A percentile compares a stretch with the other conserved stretches of the same genome.
phyloP scores from a whole-genome alignment of 2,888 invertebrate species.

The Chalcis sispes region DNA sequence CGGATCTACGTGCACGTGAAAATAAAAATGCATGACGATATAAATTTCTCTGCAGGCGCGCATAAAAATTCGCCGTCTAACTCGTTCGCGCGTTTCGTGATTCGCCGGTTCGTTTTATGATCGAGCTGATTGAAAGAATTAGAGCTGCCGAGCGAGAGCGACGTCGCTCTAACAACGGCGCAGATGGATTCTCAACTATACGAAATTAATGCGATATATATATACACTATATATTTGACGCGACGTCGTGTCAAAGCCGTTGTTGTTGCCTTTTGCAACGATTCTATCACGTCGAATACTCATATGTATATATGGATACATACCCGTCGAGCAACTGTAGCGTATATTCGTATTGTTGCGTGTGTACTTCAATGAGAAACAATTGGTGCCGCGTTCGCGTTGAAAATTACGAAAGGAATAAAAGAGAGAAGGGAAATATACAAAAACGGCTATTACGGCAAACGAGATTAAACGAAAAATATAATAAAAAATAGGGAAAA shows the following conservation, averaged over 20 bases:
- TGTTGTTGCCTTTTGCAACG: no score
- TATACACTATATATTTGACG: no score
- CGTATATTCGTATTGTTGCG: not conserved
- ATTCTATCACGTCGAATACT: no score
- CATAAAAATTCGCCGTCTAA: constrained; percentile 14
- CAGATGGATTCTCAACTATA: constrained; percentile 37
- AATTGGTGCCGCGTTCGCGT: constrained; percentile 29
- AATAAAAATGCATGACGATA: no score
- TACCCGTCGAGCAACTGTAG: no score
- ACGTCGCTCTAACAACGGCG: no score
- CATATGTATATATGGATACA: no score
- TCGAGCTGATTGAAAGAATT: constrained; percentile 52
- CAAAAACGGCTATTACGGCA: not conserved
- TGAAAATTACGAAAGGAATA: constrained; percentile 8
- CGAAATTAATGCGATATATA: constrained; percentile 44
- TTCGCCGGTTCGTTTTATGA: constrained; percentile 13
- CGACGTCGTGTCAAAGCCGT: no score
- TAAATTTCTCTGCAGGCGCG: not conserved
- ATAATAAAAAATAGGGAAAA: not conserved
- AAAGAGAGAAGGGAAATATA: not conserved
- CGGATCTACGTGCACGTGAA: no score
- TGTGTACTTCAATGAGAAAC: constrained; percentile 32
- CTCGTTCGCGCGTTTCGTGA: not conserved
- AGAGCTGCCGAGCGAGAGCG: not conserved
- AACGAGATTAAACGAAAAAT: not conserved